These are phyloP conservation scores for Drosophila dives DNA, from an alignment of 2,888 invertebrate species.

Conservation along the genomic window DNA sequence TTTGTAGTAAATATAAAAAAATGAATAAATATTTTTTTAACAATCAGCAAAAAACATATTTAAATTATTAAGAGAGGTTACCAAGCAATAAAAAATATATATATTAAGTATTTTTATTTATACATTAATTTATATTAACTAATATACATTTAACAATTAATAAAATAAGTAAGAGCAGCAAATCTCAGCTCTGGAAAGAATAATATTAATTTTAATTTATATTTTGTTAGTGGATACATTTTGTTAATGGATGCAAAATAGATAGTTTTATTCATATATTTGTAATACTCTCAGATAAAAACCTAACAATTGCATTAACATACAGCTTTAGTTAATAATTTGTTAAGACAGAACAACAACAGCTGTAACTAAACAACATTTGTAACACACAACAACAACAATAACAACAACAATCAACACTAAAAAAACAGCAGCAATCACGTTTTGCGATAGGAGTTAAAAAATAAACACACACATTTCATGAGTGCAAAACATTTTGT, in stretches of 20 bases:
- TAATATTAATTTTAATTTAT: neutral
- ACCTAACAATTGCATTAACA: neutral
- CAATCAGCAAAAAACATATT: neutral
- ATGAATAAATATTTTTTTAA: neutral
- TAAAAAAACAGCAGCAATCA: conserved; percentile 18
- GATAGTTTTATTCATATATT: neutral
- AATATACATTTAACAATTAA: fast-evolving
- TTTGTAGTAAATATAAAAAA: neutral
- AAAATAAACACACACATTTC: conserved; percentile 30
- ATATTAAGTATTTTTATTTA: neutral
- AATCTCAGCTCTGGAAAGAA: neutral
- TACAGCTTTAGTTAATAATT: conserved; percentile 17
- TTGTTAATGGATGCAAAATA: neutral
- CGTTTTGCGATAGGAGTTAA: conserved; percentile 23
- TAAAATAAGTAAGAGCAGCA: neutral
- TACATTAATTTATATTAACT: neutral
- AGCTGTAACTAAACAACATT: conserved; percentile 15
- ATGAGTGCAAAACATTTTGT: conserved; percentile 75
- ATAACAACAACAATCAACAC: neutral
- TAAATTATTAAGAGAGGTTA: fast-evolving
- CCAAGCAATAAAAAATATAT: neutral
- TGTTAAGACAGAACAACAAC: conserved; percentile 15
- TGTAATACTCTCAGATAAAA: neutral
- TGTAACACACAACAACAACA: neutral
- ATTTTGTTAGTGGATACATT: neutral